Conservation (phyloP, 1,140 invertebrate species). For the Onthophagus taurus region DNA sequence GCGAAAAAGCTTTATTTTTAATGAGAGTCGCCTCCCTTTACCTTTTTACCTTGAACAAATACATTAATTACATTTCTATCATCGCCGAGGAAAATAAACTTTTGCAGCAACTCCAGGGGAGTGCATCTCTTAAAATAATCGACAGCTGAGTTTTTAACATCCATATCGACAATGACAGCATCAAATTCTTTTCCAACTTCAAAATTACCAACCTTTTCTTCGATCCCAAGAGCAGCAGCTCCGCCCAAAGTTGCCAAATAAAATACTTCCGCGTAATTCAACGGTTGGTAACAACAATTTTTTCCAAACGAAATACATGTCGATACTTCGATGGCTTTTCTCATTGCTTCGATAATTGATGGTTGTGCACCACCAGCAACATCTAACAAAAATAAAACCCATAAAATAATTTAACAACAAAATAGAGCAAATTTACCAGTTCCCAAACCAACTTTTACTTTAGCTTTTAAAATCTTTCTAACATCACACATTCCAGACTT, state of each 20-base stretch:
- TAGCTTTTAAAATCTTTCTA: constrained; percentile 48
- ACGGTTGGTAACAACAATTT: constrained; percentile 39
- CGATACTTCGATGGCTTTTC: constrained; percentile 62
- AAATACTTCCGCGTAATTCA: constrained; percentile 71
- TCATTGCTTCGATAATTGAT: constrained; percentile 68
- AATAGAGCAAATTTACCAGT: constrained; percentile 51
- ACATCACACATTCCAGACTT: constrained; percentile 77
- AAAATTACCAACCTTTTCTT: constrained; percentile 69
- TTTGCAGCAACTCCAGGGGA: constrained; percentile 57
- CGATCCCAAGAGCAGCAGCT: constrained; percentile 65
- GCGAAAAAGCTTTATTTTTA: no score
- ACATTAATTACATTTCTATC: constrained; percentile 73
- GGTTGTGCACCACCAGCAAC: constrained; percentile 69
- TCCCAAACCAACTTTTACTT: constrained; percentile 72
- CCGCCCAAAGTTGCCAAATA: constrained; percentile 79
- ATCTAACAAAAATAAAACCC: constrained; percentile 46
- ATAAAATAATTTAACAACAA: background rate
- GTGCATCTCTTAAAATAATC: constrained; percentile 37
- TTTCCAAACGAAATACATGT: constrained; percentile 48
- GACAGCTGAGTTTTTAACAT: constrained; percentile 26
- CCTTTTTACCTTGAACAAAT: constrained; percentile 59
- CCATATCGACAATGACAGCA: constrained; percentile 59
- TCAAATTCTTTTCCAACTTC: constrained; percentile 75
- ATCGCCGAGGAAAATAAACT: constrained; percentile 75
- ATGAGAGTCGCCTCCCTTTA: no score